phyloP scores from a whole-genome alignment of 2,888 invertebrate genomes.

The Cerastis leucographa region DNA sequence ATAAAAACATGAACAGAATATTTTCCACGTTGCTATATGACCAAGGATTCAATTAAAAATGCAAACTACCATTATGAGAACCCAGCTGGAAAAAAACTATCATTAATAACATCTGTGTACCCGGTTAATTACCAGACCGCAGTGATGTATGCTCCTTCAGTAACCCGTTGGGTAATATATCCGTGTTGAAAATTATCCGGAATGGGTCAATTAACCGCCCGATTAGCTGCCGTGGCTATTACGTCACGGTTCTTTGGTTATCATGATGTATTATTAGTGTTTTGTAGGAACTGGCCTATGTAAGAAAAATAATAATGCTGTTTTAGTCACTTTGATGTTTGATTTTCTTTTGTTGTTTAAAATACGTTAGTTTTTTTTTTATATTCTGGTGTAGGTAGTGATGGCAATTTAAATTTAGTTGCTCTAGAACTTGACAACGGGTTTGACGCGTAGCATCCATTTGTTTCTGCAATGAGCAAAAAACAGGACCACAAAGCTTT shows the following conservation, averaged over 20 bases:
- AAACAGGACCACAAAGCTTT: no score
- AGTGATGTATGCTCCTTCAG: slow-evolving; percentile 64
- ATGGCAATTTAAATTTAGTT: not conserved
- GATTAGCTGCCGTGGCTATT: slow-evolving; percentile 55
- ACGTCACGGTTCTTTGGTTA: slow-evolving; percentile 52
- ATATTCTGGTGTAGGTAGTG: not conserved
- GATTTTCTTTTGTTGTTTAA: not conserved
- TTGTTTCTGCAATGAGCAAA: not conserved
- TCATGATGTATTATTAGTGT: slow-evolving; percentile 46
- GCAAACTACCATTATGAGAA: slow-evolving; percentile 48
- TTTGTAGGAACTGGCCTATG: slow-evolving; percentile 13
- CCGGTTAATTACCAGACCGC: slow-evolving; percentile 56
- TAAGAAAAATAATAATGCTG: not conserved
- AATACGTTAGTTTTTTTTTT: not conserved
- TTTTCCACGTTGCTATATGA: not conserved
- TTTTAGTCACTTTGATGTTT: not conserved
- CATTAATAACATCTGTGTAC: slow-evolving; percentile 61
- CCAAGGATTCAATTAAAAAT: slow-evolving; percentile 43
- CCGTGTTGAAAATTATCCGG: slow-evolving; percentile 62
- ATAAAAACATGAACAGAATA: not conserved
- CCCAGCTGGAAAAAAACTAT: slow-evolving; percentile 52
- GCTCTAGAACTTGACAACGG: no score
- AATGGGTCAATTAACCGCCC: slow-evolving; percentile 65
- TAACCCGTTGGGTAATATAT: slow-evolving; percentile 62
- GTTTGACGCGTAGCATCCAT: not conserved